Evolutionary conservation across 2,888 invertebrate species (phyloP).

Genomic region (Ypsolopha scabrella): DNA sequence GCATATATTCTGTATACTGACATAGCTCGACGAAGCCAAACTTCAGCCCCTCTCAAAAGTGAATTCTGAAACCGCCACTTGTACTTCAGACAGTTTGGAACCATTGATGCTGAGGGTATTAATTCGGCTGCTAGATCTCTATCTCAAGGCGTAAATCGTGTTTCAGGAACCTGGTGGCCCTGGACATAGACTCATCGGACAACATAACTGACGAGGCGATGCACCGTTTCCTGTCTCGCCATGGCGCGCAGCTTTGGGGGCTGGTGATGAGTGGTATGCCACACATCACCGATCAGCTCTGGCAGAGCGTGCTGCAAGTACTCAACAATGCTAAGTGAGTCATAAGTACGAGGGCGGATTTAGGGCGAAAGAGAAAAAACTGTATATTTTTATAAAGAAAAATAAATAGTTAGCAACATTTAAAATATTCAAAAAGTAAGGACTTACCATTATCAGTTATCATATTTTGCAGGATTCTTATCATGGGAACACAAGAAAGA

Average conservation of each 20-base stretch:
- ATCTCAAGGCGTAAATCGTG: constrained; percentile 14
- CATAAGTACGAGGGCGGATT: no score
- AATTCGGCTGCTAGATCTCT: background rate
- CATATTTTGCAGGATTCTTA: constrained; percentile 80
- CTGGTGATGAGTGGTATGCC: constrained; percentile 95
- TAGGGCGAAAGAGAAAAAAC: no score
- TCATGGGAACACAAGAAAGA: constrained; percentile 97
- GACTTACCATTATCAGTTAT: no score
- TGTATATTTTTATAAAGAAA: no score
- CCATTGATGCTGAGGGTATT: background rate
- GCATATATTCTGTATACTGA: no score
- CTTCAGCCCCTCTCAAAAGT: no score
- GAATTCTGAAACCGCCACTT: no score
- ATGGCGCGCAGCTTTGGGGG: constrained; percentile 91
- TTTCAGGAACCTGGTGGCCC: constrained; percentile 79
- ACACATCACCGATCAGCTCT: constrained; percentile 97
- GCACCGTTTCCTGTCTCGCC: constrained; percentile 89
- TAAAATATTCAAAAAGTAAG: no score
- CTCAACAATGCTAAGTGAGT: constrained; percentile 91
- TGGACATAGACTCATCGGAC: constrained; percentile 95
- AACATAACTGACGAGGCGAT: constrained; percentile 94
- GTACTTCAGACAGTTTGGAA: no score
- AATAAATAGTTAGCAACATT: no score
- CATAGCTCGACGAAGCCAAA: no score
- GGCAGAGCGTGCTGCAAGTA: constrained; percentile 95